Evolutionary conservation across 2,797 vertebrate species (phyloP), one percentile per base, ranked within the genome.

Genomic region (Heteromormyrus szaboi): DNA sequence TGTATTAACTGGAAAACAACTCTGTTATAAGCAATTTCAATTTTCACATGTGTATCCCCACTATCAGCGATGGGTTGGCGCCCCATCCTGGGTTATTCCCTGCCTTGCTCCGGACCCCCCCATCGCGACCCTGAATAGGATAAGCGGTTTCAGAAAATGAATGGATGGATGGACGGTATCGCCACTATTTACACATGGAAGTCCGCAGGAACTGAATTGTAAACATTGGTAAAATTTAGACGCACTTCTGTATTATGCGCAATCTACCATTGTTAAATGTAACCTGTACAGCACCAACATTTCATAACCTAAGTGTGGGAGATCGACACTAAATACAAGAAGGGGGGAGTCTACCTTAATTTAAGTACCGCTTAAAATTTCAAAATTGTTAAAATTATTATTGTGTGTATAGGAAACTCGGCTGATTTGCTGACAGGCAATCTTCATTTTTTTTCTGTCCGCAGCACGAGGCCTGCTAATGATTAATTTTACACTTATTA

Each of bases 391-490:
- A 44, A 14, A 22, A 51, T 85, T 44, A 14, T 68, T 41, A 86
- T 56, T 86, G 33, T 68, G 12, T 44, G 37, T 44, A 44, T 33
- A 79, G 85, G 62, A 59, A 81, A 54, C 33, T 53, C 65, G 89
- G n/a, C 22, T n/a, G 19, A 53, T 76, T 33, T 51, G 17, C 62
- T 86, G 51, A 37, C n/a, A 25, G 48, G 37, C 33, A 56, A 29
- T 81, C 65, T 53, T 46, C 89, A 87, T 93, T 93, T 87, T 56
- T 72, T 79, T 79, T 89, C 90, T 86, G 89, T 90, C 48, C 85
- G 53, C 85, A 88, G 88, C 91, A 90, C 91, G 89, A 93, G 94
- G 95, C 95, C 95, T 94, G 91, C 48, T 89, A 88, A 85, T 91
- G 92, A 89, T 91, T 92, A 91, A 93, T 92, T 92, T 91, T 90